Evolutionary conservation across 2,113 vertebrate species (phyloP).

Genomic region (Columba janthina): DNA sequence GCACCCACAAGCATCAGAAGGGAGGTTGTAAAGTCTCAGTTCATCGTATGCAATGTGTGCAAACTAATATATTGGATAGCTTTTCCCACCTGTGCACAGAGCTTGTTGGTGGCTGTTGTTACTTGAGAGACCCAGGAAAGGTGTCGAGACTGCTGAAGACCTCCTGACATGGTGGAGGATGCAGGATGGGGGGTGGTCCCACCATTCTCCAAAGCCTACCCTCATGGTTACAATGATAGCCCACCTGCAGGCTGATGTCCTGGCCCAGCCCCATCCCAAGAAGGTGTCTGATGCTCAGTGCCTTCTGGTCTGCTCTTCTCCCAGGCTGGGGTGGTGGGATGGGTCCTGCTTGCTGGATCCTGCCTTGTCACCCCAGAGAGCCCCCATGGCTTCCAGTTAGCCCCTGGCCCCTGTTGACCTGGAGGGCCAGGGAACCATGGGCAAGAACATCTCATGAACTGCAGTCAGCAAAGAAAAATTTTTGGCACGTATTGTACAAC

Average conservation of each 20-base stretch:
- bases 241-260: not conserved
- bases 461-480: not conserved
- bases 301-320: not conserved
- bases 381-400: not conserved
- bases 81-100: not conserved
- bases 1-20: not conserved
- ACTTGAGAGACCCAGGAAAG: not conserved
- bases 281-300: accelerated
- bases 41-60: accelerated
- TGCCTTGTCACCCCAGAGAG: not conserved
- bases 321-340: not conserved
- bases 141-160: not conserved
- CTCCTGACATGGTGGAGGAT: not conserved
- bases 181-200: not conserved
- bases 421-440: not conserved
- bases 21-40: not conserved
- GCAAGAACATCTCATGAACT: not conserved
- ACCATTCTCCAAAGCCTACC: not conserved
- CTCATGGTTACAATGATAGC: not conserved
- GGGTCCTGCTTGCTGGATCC: not conserved
- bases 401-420: too few species aligned
- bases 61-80: not conserved
- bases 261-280: not conserved
- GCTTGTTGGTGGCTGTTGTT: not conserved
- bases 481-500: not conserved